phyloP scores from a whole-genome alignment of 2,888 invertebrate species.

The Gasteruption jaculator region DNA sequence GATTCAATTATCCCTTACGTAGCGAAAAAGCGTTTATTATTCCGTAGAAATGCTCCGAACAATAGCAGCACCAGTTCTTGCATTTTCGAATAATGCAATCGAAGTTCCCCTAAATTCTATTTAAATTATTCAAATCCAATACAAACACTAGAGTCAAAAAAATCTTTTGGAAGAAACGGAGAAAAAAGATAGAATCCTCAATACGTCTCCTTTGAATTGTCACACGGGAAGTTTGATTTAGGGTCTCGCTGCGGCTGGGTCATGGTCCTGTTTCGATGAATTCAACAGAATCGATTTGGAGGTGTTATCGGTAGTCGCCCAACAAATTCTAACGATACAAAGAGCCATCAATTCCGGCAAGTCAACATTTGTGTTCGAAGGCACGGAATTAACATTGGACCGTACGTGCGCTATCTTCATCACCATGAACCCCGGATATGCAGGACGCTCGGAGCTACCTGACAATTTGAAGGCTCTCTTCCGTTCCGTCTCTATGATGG shows the following conservation, averaged over 20 bases:
- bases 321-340: slow-evolving; percentile 61
- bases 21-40: no score
- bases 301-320: slow-evolving; percentile 61
- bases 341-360: slow-evolving; percentile 54
- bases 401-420: slow-evolving; percentile 60
- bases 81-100: no score
- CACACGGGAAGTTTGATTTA: no score
- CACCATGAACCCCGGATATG: slow-evolving; percentile 62
- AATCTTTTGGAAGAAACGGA: no score
- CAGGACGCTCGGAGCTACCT: slow-evolving; percentile 59
- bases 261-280: slow-evolving; percentile 62
- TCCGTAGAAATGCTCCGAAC: no score
- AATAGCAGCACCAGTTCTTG: no score
- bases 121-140: no score
- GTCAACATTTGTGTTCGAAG: slow-evolving; percentile 55
- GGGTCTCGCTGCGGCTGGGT: slow-evolving; percentile 58
- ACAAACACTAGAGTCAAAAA: no score
- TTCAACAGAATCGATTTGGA: slow-evolving; percentile 62
- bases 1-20: no score
- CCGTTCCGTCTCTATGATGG: slow-evolving; percentile 63
- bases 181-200: no score
- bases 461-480: slow-evolving; percentile 62
- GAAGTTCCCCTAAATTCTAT: no score
- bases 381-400: slow-evolving; percentile 56
- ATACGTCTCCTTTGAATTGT: no score